phyloP scores from a whole-genome alignment of 2,888 invertebrate genomes.

The Trachelus tabidus region DNA sequence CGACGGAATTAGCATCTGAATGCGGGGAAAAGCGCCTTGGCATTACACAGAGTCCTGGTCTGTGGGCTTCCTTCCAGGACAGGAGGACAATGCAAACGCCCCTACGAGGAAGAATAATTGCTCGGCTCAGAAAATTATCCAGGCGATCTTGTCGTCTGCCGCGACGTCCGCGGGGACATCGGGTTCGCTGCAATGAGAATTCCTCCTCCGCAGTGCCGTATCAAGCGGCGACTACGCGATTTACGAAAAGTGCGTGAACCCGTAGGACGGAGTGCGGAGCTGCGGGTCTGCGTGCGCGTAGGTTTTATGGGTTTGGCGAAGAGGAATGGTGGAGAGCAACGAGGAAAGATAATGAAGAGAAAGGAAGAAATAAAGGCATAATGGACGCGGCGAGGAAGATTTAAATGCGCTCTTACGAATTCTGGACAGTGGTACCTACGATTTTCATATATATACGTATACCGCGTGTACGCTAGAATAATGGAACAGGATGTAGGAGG shows the following conservation, averaged over 20 bases:
- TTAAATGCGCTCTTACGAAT: background rate
- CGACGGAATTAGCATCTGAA: constrained; percentile 54
- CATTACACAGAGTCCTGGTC: constrained; percentile 20
- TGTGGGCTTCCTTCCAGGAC: background rate
- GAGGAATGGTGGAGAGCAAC: background rate
- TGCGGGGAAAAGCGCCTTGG: constrained; percentile 38
- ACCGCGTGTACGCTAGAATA: background rate
- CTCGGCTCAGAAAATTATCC: constrained; percentile 8
- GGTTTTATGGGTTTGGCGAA: background rate
- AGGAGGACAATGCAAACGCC: background rate
- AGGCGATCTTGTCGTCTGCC: background rate
- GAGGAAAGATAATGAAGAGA: background rate
- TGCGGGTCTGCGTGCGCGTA: rapidly evolving
- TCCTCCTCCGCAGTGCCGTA: background rate
- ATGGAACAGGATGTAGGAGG: background rate
- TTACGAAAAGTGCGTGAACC: background rate
- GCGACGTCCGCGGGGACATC: background rate
- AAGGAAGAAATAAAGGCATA: background rate
- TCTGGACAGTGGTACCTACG: background rate
- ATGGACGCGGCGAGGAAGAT: background rate
- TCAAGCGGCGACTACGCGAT: background rate
- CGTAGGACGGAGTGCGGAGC: background rate
- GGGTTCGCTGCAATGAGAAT: background rate
- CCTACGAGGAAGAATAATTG: background rate
- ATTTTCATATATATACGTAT: background rate